phyloP scores from a whole-genome alignment of 2,797 vertebrate species.

The Sebastes steindachneri region DNA sequence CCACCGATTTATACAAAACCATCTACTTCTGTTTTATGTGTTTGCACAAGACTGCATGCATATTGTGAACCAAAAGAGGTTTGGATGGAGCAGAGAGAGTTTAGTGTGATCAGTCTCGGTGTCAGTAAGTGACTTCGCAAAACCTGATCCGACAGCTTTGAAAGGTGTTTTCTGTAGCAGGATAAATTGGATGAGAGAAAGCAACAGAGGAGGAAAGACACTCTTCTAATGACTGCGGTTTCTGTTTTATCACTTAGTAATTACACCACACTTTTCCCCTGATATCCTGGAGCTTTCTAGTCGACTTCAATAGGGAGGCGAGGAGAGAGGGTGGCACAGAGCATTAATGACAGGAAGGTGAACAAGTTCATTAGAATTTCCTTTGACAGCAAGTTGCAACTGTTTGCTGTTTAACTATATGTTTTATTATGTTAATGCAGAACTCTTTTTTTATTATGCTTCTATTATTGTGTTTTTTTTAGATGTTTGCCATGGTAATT shows the following conservation, averaged over 20 bases:
- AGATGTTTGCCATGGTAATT: background rate
- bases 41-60: background rate
- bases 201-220: conserved; percentile 11
- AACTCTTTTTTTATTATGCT: background rate
- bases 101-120: background rate
- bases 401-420: background rate
- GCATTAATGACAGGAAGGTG: conserved; percentile 2
- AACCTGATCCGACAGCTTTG: conserved; percentile 15
- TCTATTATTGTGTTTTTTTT: background rate
- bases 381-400: background rate
- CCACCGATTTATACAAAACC: background rate
- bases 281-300: conserved; percentile 34
- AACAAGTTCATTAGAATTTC: background rate
- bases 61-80: background rate
- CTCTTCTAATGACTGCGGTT: conserved; percentile 20
- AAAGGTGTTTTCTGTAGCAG: conserved; percentile 17
- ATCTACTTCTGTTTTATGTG: background rate
- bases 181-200: conserved; percentile 19
- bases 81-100: background rate
- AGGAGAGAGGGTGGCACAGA: background rate
- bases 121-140: background rate
- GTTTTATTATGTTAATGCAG: background rate
- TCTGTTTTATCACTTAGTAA: conserved; percentile 40
- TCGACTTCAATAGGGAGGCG: conserved; percentile 16
- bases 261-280: conserved; percentile 33